A percentile compares a stretch with the other conserved stretches of the same genome.
phyloP scores from a whole-genome alignment of 2,888 invertebrate genomes.

The Erpobdella octoculata region DNA sequence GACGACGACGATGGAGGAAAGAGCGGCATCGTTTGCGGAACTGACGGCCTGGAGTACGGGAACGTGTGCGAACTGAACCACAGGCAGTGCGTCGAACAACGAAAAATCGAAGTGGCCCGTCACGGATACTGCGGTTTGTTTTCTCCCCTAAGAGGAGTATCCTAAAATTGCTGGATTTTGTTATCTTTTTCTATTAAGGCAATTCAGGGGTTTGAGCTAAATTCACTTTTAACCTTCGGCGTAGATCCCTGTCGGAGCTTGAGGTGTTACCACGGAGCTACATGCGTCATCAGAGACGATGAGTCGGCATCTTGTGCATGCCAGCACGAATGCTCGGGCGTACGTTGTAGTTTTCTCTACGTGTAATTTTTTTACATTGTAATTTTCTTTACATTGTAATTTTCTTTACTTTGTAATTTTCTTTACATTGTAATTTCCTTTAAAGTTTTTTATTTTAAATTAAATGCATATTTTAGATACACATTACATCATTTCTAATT shows the following conservation, averaged over 20 bases:
- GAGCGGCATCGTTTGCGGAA: neutral
- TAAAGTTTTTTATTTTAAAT: neutral
- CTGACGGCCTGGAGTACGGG: conserved; percentile 16
- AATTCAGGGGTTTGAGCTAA: neutral
- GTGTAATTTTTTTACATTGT: neutral
- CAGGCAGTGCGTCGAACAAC: conserved; percentile 11
- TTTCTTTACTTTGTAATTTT: neutral
- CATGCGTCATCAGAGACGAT: neutral
- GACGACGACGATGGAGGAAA: neutral
- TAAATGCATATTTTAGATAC: neutral
- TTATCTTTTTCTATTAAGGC: neutral
- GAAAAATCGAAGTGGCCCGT: neutral
- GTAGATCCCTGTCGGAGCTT: conserved; percentile 10
- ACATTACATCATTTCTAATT: neutral
- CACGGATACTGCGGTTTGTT: conserved; percentile 17
- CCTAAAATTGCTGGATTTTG: neutral
- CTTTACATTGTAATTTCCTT: neutral
- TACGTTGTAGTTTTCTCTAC: too few relatives aligned
- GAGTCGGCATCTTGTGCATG: conserved; percentile 9
- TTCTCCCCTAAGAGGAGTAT: neutral
- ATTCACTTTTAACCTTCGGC: neutral
- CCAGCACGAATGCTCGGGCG: neutral
- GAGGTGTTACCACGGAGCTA: conserved; percentile 2
- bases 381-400: neutral
- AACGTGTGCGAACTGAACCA: conserved; percentile 9